A percentile compares a stretch with the other conserved stretches of the same genome.
These are phyloP conservation scores for Lamellibrachia luymesi DNA, from an alignment of 1,140 invertebrate species.

Conservation along the genomic window DNA sequence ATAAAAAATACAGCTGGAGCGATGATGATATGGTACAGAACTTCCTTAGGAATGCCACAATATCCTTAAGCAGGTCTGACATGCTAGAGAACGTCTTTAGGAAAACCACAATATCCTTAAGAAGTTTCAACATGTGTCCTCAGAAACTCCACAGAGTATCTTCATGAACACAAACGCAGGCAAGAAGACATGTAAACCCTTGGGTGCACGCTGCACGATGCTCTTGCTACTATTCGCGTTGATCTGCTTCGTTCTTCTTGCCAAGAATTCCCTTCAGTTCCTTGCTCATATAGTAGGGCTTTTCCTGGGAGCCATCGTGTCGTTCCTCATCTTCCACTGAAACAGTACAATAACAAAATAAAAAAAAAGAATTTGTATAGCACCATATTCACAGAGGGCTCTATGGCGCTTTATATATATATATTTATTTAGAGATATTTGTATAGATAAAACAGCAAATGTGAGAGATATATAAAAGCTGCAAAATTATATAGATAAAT, in stretches of 20 bases:
- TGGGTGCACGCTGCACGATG: not conserved
- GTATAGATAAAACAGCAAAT: too few relatives aligned
- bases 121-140: not conserved
- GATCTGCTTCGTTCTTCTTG: conserved; percentile 56
- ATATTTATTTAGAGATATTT: too few relatives aligned
- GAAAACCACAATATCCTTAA: not conserved
- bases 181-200: not conserved
- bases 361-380: too few relatives aligned
- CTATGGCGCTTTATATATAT: too few relatives aligned
- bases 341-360: conserved; percentile 41
- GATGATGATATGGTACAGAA: too few relatives aligned
- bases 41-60: not conserved
- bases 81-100: not conserved
- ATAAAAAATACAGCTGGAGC: not conserved
- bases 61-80: not conserved
- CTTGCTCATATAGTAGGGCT: conserved; percentile 95
- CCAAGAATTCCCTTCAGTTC: conserved; percentile 68
- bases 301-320: conserved; percentile 86
- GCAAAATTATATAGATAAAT: too few relatives aligned
- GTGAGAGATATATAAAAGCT: too few relatives aligned
- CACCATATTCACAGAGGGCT: too few relatives aligned
- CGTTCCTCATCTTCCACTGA: conserved; percentile 90
- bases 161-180: not conserved
- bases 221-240: not conserved
- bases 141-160: not conserved